Conservation (phyloP, 2,888 invertebrate species). For the Volucella zonaria region DNA sequence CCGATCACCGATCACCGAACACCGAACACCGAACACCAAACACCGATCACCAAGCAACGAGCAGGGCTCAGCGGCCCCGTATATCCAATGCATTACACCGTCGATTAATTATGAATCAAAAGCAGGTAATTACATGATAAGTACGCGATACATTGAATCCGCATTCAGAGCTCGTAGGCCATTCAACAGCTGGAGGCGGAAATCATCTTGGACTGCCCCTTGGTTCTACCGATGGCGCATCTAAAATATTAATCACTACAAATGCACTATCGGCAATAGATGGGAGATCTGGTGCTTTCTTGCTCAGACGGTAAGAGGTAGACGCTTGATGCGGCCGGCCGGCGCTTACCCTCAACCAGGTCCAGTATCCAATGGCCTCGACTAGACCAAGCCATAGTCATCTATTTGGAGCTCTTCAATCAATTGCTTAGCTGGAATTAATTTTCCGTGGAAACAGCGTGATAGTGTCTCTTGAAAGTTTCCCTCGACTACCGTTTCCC, state of each 20-base stretch:
- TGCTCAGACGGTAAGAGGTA: slow-evolving; percentile 16
- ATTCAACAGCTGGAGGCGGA: slow-evolving; percentile 74
- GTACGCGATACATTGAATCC: slow-evolving; percentile 78
- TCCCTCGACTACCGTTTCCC: slow-evolving; percentile 18
- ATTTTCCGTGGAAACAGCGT: slow-evolving; percentile 55
- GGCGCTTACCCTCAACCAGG: slow-evolving; percentile 49
- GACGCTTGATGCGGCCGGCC: slow-evolving; percentile 16
- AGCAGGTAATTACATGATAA: slow-evolving; percentile 81
- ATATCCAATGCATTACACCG: slow-evolving; percentile 44
- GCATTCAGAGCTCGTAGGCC: slow-evolving; percentile 77
- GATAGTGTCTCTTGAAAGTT: slow-evolving; percentile 12
- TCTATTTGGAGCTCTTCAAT: slow-evolving; percentile 15
- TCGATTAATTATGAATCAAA: slow-evolving; percentile 80
- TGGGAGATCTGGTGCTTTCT: slow-evolving; percentile 39
- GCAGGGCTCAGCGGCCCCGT: slow-evolving; percentile 30
- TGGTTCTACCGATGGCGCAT: slow-evolving; percentile 75
- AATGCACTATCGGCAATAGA: slow-evolving; percentile 56
- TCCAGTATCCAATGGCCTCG: not conserved
- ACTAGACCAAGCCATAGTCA: not conserved
- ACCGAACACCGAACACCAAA: too few relatives aligned
- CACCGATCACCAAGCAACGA: too few relatives aligned
- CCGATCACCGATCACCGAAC: too few relatives aligned
- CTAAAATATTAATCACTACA: slow-evolving; percentile 66
- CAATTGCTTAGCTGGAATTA: slow-evolving; percentile 51
- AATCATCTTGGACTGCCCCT: slow-evolving; percentile 73